Base-by-base conservation (phyloP, 2,113 vertebrate genomes). In the Rhinolophus ferrumequinum region DNA sequence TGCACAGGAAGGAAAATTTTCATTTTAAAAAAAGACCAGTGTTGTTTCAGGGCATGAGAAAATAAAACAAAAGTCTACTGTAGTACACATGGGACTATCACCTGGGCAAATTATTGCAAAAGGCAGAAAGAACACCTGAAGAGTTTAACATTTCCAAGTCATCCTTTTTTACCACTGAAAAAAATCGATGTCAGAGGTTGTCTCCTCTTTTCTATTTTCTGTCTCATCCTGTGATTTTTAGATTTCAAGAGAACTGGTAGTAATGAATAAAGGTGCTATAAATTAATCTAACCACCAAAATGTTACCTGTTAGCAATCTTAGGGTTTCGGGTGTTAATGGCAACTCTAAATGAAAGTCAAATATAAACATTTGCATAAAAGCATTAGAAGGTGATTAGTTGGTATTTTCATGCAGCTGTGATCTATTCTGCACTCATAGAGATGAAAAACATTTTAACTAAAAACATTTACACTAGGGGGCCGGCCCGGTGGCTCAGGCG, bases 371-470 rank as follows among this genome's bases (percentile, higher is more conserved):
- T 96, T 86, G 73, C 97, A 93, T 97, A 97, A 97, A 97, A 96
- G 93, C 95, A 95, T 96, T 96, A 95, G 72, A 95, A 88, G 84
- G 83, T 93, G 62, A 92, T 96, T 96, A 97, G 94, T 90, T 89
- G 87, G 83, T 75, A 18, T 93, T 88, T 69, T 67, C 56, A 95
- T 3, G 66, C 80, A 94, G 90, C 72, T 5, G 64, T 85, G 73
- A 97, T 67, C 82, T 90, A 13, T 52, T 90, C 94, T 92, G 0
- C 19, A 96, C 44, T 90, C 95, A 87, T 33, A 86, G 26, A 79
- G 85, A 26, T 93, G 41, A 47, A 94, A 84, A 94, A 84, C 60
- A 67, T 22, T 38, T 84, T 28, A 89, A 84, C 87, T 92, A 62
- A 87, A 97, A 97, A 97, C 88, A 94, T 81, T 88, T 95, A 90